These are phyloP conservation scores for Hydra vulgaris DNA, from an alignment of 30 jellyfish, hydroid and myxozoan genomes.

Conservation along the genomic window DNA sequence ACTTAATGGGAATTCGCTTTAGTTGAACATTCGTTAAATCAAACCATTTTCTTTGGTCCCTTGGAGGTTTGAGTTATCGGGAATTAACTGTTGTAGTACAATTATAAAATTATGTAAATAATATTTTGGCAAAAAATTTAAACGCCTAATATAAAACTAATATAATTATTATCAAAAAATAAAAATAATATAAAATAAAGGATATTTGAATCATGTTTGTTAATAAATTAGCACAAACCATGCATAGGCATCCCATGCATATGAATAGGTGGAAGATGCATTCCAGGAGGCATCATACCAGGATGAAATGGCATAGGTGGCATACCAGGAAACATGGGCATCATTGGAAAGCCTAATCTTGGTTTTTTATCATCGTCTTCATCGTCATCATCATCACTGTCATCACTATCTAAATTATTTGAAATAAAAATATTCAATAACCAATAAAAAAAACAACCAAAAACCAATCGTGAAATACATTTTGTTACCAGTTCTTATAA, in stretches of 20 bases:
- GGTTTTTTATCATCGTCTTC: constrained; percentile 34
- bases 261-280: constrained; percentile 9
- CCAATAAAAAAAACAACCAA: background rate
- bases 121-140: too few relatives aligned
- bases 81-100: too few relatives aligned
- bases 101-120: too few relatives aligned
- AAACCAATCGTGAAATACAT: background rate
- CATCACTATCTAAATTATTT: constrained; percentile 4
- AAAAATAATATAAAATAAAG: too few relatives aligned
- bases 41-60: too few relatives aligned
- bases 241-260: background rate
- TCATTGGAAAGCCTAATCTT: constrained; percentile 54
- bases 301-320: constrained; percentile 69
- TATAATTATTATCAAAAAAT: too few relatives aligned
- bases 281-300: constrained; percentile 49
- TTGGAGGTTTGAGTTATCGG: too few relatives aligned
- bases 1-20: too few relatives aligned
- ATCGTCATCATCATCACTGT: constrained; percentile 60
- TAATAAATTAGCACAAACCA: too few relatives aligned
- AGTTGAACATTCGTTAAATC: too few relatives aligned
- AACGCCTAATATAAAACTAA: too few relatives aligned
- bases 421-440: background rate
- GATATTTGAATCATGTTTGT: too few relatives aligned
- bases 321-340: constrained; percentile 76
- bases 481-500: background rate